Evolutionary conservation across 2,797 vertebrate genomes (phyloP), one percentile per base, ranked within the genome.

Genomic region (Notamacropus eugenii): DNA sequence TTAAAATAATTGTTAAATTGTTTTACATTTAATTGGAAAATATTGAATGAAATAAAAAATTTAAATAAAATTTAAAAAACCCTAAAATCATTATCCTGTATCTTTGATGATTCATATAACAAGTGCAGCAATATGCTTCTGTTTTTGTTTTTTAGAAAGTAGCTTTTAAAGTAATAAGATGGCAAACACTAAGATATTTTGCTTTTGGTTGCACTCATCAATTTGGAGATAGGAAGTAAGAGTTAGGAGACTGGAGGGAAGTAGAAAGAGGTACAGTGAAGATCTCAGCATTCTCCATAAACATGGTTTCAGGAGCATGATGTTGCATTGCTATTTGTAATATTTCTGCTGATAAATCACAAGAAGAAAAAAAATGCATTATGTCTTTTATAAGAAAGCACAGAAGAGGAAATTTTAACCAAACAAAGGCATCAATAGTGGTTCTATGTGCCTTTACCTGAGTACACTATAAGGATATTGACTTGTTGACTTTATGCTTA

Each of bases 381-480:
- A 50, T 90, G 62, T 82, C 11, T 93, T 92, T 94, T 95, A 94
- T 10, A 90, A 54, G 34, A 34, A 11, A 74, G 40, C 28, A 87
- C 5, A 95, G 90, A 1, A 95, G 54, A 58, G 93, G 95, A 56
- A 90, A 90, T 67, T 87, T 95, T 97, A 87, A 96, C 29, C 54
- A 2, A 46, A 90, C 1, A 59, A 59, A 59, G 67, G 59, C 74
- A 34, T 55, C 56, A 1, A 91, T 67, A 90, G 31, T 91, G 91
- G 82, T 40, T 93, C n/a, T 92, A 22, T 50, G 1, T 55, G 90
- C 1, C 59, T 95, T 93, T 96, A 28, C 29, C 6, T 96, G 22
- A 57, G 6, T 57, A 92, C 58, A 62, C 14, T 90, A 22, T 10
- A 55, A 46, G 27, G 90, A 92, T 67, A 31, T 90, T 5, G 94